phyloP scores from a whole-genome alignment of 2,113 vertebrate species.

The Puffinus mauretanicus region DNA sequence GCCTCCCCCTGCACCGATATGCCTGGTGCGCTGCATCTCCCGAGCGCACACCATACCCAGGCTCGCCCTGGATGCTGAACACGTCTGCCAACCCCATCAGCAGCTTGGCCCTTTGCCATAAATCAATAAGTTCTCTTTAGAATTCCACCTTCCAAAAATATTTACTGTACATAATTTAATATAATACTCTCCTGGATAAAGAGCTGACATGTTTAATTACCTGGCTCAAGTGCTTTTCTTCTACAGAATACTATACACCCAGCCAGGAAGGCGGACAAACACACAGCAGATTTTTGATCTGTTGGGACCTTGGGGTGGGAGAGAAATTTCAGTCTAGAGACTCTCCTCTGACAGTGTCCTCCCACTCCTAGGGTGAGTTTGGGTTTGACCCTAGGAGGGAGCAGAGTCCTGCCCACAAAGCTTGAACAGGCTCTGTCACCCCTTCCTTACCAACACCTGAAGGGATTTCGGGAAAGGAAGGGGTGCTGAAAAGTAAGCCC shows the following conservation, averaged over 20 bases:
- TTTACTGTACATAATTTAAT: constrained; percentile 83
- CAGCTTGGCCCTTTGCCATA: constrained; percentile 70
- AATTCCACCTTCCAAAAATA: constrained; percentile 80
- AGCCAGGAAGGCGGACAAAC: background rate
- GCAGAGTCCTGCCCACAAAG: background rate
- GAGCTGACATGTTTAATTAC: constrained; percentile 80
- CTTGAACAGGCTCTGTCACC: background rate
- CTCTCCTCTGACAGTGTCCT: background rate
- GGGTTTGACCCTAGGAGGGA: background rate
- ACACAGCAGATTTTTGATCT: background rate
- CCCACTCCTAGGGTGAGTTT: background rate
- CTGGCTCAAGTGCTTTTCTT: constrained; percentile 67
- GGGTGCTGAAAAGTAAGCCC: background rate
- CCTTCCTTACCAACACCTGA: background rate
- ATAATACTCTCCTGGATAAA: constrained; percentile 77
- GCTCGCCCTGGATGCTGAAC: constrained; percentile 59
- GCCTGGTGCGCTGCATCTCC: fast-evolving
- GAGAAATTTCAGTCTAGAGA: background rate
- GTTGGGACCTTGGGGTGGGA: background rate
- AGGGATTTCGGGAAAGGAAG: background rate
- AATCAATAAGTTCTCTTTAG: constrained; percentile 78
- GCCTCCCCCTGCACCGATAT: background rate
- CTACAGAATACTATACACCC: constrained; percentile 14
- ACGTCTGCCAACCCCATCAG: constrained; percentile 69
- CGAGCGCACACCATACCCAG: background rate